Percentiles rank a stretch among this genome's conserved stretches.
These are phyloP conservation scores for Anolis sagrei DNA, from an alignment of 2,113 vertebrate species.

Conservation along the genomic window DNA sequence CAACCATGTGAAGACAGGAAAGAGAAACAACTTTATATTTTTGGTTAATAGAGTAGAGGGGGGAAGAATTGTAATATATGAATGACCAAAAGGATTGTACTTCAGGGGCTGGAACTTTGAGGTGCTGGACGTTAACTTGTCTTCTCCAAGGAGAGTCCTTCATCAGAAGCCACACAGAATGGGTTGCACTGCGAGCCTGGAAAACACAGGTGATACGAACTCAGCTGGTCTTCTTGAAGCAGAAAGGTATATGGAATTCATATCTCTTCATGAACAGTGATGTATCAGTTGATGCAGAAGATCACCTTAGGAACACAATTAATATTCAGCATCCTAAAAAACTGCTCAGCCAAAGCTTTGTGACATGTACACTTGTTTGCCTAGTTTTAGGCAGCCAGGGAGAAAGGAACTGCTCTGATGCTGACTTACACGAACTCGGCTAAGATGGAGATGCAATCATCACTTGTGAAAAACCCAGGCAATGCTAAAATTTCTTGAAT, in stretches of 20 bases:
- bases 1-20: conserved; percentile 45
- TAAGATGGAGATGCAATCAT: background rate
- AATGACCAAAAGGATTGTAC: conserved; percentile 82
- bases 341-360: conserved; percentile 10
- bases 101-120: conserved; percentile 92
- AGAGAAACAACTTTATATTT: conserved; percentile 69
- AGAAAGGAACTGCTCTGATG: background rate
- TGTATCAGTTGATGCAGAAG: background rate
- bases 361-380: conserved; percentile 1
- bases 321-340: background rate
- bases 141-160: conserved; percentile 42
- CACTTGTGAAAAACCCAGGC: conserved; percentile 1
- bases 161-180: conserved; percentile 29
- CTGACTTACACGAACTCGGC: background rate
- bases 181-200: conserved; percentile 41
- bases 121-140: conserved; percentile 79
- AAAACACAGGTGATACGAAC: background rate
- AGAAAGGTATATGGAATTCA: background rate
- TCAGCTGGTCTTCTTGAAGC: conserved; percentile 20
- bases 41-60: conserved; percentile 74
- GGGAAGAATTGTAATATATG: conserved; percentile 72
- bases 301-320: background rate
- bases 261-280: background rate
- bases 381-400: background rate
- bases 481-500: background rate